phyloP scores from a whole-genome alignment of 2,113 vertebrate species.

The Myodes glareolus region DNA sequence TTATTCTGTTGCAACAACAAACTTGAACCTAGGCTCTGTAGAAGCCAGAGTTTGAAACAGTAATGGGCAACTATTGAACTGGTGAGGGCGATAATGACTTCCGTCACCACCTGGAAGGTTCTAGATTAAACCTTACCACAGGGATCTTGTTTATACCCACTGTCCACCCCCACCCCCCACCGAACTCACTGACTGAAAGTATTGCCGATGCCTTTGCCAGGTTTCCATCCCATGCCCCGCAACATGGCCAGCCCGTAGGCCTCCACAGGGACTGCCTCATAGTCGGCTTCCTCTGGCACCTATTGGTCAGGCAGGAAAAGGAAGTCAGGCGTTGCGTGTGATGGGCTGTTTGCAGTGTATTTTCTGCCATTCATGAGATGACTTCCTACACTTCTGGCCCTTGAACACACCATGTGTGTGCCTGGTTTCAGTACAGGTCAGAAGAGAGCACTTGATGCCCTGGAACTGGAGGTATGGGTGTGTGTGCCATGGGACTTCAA shows the following conservation, averaged over 20 bases:
- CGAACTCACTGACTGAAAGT: constrained; percentile 93
- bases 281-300: constrained; percentile 91
- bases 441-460: background rate
- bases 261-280: constrained; percentile 91
- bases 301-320: constrained; percentile 42
- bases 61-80: background rate
- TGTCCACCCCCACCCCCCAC: background rate
- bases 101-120: background rate
- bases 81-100: background rate
- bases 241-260: constrained; percentile 94
- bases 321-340: constrained; percentile 2
- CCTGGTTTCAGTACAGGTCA: background rate
- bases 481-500: background rate
- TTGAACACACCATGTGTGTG: background rate
- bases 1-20: background rate
- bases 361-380: background rate
- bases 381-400: background rate
- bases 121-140: background rate
- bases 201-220: constrained; percentile 91
- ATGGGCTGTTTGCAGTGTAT: background rate
- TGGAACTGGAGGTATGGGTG: background rate
- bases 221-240: constrained; percentile 95
- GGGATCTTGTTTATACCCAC: background rate
- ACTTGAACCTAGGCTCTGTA: background rate
- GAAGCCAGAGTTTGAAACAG: constrained; percentile 14